phyloP scores from a whole-genome alignment of 2,113 vertebrate genomes.

The Irena cyanogastra region DNA sequence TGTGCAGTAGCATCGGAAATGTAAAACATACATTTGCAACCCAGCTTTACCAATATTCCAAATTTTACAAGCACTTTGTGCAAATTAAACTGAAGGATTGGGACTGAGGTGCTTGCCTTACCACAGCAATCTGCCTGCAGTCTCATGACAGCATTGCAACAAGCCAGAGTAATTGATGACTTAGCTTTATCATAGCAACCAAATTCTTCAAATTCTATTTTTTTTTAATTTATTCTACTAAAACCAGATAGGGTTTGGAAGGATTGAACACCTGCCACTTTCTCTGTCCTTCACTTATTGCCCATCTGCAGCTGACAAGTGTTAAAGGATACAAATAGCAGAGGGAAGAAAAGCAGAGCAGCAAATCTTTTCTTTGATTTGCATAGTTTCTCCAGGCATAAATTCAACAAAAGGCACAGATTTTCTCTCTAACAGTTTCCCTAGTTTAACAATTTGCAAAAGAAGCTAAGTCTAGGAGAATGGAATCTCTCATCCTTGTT shows the following conservation, averaged over 20 bases:
- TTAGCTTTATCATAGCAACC: conserved; percentile 33
- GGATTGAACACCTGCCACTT: conserved; percentile 10
- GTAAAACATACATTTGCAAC: not conserved
- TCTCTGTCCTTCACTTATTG: not conserved
- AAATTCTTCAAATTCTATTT: too few relatives aligned
- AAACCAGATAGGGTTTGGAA: not conserved
- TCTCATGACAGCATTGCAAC: not conserved
- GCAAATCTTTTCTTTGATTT: not conserved
- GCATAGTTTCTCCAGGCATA: not conserved
- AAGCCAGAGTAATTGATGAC: not conserved
- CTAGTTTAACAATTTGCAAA: not conserved
- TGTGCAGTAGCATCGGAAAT: not conserved
- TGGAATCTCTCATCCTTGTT: not conserved
- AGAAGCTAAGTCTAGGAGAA: not conserved
- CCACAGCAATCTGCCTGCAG: not conserved
- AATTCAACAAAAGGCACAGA: not conserved
- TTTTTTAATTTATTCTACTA: not conserved
- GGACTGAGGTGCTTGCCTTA: not conserved
- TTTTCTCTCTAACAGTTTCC: not conserved
- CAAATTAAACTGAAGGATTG: not conserved
- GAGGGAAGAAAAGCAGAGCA: not conserved
- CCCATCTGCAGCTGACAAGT: conserved; percentile 35
- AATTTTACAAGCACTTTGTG: not conserved
- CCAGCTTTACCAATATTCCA: not conserved
- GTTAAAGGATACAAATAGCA: conserved; percentile 29